Base-by-base conservation (phyloP, 2,888 invertebrate species). In the Heliconius ethilla region DNA sequence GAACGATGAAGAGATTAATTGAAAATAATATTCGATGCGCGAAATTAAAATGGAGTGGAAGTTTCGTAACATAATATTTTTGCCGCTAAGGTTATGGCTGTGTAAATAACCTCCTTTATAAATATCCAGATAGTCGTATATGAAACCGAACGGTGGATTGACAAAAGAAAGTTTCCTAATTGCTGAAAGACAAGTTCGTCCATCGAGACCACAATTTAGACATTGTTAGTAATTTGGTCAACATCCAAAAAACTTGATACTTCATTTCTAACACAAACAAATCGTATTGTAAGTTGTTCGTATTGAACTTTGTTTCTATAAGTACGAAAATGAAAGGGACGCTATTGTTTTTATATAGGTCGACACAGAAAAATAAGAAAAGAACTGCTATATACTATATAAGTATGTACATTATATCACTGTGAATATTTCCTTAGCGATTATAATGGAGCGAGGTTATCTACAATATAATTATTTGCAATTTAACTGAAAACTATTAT, bases 191-290 rank as follows among this genome's bases (percentile, higher is more conserved):
- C 22, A 70, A 76, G 70, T 70, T 75, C n/a, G 63, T 27, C 63
- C 45, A n/a, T 76, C 9, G 37, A 29, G 40, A 33, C 70, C 45
- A 45, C 70, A 76, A 59, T 70, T 70, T 70, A 29, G 62, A 63
- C 59, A 13, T 72, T 76, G 62, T 76, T 63, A 63, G 76, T 70
- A 69, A 75, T 69, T 75, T 63, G 76, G 70, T 65, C 27, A 70
- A 25, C 63, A 3, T 45, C 76, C 70, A 70, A 76, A 70, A 67
- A 76, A 63, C n/a, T 70, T 76, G 70, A 70, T 63, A 75, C 69
- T 63, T 76, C 25, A 70, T 29, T 76, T 59, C 63, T 45, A 51
- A 45, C 33, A n/a, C 70, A 76, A 25, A 76, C 51, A 65, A 70
- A 76, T 40, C 51, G 51, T 70, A 45, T 76, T 51, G 29, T 51